Base-by-base conservation (phyloP, 2,888 invertebrate genomes). In the Polymixis flavicincta region DNA sequence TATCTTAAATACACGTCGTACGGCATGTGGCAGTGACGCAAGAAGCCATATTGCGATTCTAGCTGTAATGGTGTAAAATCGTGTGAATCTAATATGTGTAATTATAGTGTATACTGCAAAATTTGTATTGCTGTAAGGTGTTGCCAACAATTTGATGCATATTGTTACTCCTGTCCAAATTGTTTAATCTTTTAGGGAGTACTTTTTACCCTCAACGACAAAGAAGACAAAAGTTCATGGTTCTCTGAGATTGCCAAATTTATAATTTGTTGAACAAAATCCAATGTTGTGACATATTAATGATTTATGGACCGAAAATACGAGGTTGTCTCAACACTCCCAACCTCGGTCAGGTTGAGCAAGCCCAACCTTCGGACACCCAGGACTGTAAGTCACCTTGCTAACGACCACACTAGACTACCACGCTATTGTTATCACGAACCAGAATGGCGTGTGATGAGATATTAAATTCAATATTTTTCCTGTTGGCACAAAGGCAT, bases 71-170 rank as follows among this genome's bases (percentile, higher is more conserved):
- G n/a, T 71, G 78, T 69, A 83, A 85, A 85, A 83, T 65, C 83
- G 83, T 83, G 83, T 59, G 83, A 83, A 83, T 63, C 64, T 52
- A 80, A 73, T 80, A 37, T 73, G n/a, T 73, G 1, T 80, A 67
- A 71, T 85, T 74, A 83, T 71, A 54, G 52, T 63, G 45, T 37
- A 19, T 59, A 55, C 61, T 61, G 50, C 55, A 67, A 70, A 63
- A 22, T 64, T 61, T 70, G 32, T 60, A 37, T 28, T 63, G 32
- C 9, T 48, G 42, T 32, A 37, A 28, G 22, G 32, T 64, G 13
- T 63, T 63, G 69, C 28, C 25, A 61, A 80, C 22, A 11, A 68
- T 22, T 42, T 42, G 8, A 28, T 28, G 9, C 25, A 55, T 9
- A 54, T 19, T 65, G 54, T 59, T 42, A 67, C 60, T 60, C 17